phyloP scores from a whole-genome alignment of 2,888 invertebrate genomes.

The Dryobotodes eremita region DNA sequence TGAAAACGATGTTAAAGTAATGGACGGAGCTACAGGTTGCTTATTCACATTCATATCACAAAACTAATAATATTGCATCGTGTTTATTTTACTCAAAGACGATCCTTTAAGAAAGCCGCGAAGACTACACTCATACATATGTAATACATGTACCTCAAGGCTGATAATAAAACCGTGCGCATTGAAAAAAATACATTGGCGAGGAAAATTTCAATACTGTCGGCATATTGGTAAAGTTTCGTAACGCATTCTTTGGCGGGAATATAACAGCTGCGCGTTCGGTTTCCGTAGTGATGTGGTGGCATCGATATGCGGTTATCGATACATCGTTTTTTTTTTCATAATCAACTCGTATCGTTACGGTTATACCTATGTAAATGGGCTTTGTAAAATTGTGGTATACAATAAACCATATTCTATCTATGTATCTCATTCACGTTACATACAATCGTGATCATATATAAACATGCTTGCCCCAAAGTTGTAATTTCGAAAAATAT shows the following conservation, averaged over 20 bases:
- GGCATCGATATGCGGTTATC: constrained; percentile 8
- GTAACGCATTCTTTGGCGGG: constrained; percentile 56
- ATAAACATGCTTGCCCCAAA: too few species aligned
- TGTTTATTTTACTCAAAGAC: background rate
- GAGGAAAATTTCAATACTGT: constrained; percentile 60
- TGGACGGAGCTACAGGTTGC: background rate
- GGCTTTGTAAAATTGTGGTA: too few species aligned
- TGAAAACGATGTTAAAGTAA: background rate
- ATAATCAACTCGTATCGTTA: too few species aligned
- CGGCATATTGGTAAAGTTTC: constrained; percentile 68
- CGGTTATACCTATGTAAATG: too few species aligned
- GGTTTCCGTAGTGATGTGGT: constrained; percentile 23
- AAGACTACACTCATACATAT: constrained; percentile 33
- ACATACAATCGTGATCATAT: too few species aligned
- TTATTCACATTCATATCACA: too few species aligned
- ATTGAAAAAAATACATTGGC: constrained; percentile 50
- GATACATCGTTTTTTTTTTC: background rate
- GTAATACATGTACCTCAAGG: constrained; percentile 17
- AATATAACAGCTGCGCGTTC: constrained; percentile 51
- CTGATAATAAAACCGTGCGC: constrained; percentile 46
- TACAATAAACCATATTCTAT: too few species aligned
- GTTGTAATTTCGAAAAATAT: too few species aligned
- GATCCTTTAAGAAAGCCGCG: background rate
- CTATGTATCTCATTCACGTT: too few species aligned
- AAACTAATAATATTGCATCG: background rate